These are phyloP conservation scores for Leptonema lineaticorne DNA, from an alignment of 1,140 invertebrate genomes.

Conservation along the genomic window DNA sequence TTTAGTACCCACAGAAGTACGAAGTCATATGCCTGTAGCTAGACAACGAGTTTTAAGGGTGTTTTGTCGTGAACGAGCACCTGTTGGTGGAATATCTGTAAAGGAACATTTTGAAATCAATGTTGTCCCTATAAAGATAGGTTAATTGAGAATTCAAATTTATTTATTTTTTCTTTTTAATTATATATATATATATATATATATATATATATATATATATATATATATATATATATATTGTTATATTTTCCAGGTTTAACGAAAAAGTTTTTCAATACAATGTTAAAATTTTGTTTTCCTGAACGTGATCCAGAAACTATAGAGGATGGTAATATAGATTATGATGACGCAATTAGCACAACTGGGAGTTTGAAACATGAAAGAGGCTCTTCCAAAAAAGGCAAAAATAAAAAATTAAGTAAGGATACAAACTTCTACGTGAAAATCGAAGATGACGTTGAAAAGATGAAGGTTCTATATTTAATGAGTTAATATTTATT, in stretches of 20 bases:
- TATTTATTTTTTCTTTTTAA: neutral
- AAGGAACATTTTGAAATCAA: conserved; percentile 99
- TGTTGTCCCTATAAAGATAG: conserved; percentile 89
- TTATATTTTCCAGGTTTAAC: conserved; percentile 71
- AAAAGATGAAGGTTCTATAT: conserved; percentile 87
- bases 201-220: no score
- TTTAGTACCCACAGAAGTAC: conserved; percentile 81
- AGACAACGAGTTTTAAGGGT: conserved; percentile 81
- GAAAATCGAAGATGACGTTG: conserved; percentile 89
- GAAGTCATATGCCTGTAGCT: conserved; percentile 87
- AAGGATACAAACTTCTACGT: conserved; percentile 89
- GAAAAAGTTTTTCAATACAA: conserved; percentile 96
- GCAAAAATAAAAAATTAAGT: conserved; percentile 58
- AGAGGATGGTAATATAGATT: conserved; percentile 66
- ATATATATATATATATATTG: neutral
- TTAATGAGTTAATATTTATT: neutral
- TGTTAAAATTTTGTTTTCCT: conserved; percentile 99
- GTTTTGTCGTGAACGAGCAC: conserved; percentile 86
- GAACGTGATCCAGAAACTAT: conserved; percentile 85
- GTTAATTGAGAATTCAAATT: conserved; percentile 59
- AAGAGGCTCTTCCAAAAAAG: conserved; percentile 53
- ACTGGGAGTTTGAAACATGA: conserved; percentile 37
- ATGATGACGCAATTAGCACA: conserved; percentile 51
- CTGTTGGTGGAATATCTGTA: conserved; percentile 95
- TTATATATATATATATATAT: no score